Base-by-base conservation (phyloP, 2,797 vertebrate genomes). In the Aplochiton taeniatus region DNA sequence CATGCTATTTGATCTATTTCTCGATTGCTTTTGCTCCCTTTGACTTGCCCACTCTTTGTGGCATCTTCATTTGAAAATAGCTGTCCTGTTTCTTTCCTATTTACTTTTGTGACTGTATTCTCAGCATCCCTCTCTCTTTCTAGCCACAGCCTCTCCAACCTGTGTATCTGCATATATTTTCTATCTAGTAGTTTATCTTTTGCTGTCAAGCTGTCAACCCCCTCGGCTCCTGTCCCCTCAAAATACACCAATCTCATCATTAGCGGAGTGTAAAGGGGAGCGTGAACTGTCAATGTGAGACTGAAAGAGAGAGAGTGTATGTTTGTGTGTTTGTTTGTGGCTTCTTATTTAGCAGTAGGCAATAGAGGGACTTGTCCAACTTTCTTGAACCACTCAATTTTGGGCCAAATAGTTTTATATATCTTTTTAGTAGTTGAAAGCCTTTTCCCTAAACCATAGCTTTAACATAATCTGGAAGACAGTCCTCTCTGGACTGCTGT, bases 401-500 rank as follows among this genome's bases (percentile, higher is more conserved):
- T 31, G 31, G 31, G 31, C 6, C 3, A 31, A 31, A 6, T 31
- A 31, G 31, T 6, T 31, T 31, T 31, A 31, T 31, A 31, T 31
- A 31, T 31, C 3, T 2, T 31, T 31, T 31, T 6, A 31, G 31
- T 2, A 31, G 3, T 3, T 3, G 31, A 6, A 2, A 31, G 31
- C 3, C 31, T 31, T 31, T 31, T 31, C 6, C 31, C 31, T 31
- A 31, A 31, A 31, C 31, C 31, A 31, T 31, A 31, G 31, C 31
- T 31, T 31, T 31, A 6, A 6, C n/a, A n/a, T n/a, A n/a, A n/a
- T n/a, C n/a, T n/a, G n/a, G n/a, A 11, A 17, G 52, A 12, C 6
- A 11, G 17, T 19, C 19, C 10, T 55, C 13, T 70, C 61, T 48
- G 62, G 42, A 19, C 52, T 65, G 11, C n/a, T 51, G 48, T 44